Evolutionary conservation across 2,113 vertebrate species (phyloP), one percentile per base, ranked within the genome.

Genomic region (Boleophthalmus pectinirostris): DNA sequence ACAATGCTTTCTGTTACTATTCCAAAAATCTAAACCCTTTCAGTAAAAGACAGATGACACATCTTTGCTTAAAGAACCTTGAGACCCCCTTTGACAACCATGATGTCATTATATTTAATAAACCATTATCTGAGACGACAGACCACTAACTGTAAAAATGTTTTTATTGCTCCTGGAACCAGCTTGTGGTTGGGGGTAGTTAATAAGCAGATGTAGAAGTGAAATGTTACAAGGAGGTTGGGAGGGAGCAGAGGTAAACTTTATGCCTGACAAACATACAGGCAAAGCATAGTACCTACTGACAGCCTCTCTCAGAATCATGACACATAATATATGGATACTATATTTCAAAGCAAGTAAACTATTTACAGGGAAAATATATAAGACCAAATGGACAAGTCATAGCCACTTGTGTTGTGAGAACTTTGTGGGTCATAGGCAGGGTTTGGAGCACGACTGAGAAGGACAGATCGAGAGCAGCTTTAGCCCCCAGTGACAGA

Each of bases 401-500:
- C 25, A 21, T n/a, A 43, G 16, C 21, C 33, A 38, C 16, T 63
- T 29, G 24, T 63, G 60, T 63, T 63, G 61, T 64, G 61, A 43
- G 33, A 72, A 77, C 60, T 79, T 80, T 68, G 70, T 76, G 84
- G 69, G 77, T 88, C 79, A 75, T 23, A 61, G 68, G 70, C 72
- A 54, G 75, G 66, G 78, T 24, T 18, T 46, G 66, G 45, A 54
- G 69, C 24, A 35, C 56, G 69, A 60, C 47, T 68, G 56, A 54
- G 63, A 70, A 78, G 83, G 81, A 88, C 75, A 25, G 81, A 69
- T 63, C 80, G 65, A 80, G 84, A 85, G 73, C 79, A 69, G 24
- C 68, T 18, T 68, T 83, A 79, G 86, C 90, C 88, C 74, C 4
- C 24, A 88, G 86, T 86, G 77, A 87, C 74, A 84, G 71, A 82